Conservation (phyloP, 2,113 vertebrate species). For the Grallaria varia region DNA sequence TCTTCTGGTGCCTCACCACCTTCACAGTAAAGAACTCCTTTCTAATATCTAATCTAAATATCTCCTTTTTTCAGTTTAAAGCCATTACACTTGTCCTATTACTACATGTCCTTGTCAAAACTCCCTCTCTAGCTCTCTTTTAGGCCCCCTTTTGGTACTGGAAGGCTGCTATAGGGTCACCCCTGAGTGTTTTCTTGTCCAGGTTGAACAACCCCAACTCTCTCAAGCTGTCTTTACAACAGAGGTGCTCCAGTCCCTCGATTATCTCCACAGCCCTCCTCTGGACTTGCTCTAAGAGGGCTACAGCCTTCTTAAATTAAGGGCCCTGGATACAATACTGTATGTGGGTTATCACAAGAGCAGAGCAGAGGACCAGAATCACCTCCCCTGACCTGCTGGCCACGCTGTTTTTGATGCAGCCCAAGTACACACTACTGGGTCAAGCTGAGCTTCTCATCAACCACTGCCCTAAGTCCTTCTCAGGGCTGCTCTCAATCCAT, state of each 20-base stretch:
- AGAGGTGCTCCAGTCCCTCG: not conserved
- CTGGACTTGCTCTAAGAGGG: not conserved
- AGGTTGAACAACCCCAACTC: not conserved
- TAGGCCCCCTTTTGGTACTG: not conserved
- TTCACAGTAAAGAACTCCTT: not conserved
- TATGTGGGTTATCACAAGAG: not conserved
- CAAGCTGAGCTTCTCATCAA: not conserved
- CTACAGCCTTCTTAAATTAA: not conserved
- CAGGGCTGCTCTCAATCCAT: not conserved
- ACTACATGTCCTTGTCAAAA: not conserved
- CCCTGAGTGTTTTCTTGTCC: not conserved
- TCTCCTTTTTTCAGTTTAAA: not conserved
- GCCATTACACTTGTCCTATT: not conserved
- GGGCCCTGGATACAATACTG: not conserved
- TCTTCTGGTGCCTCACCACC: not conserved
- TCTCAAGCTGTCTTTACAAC: not conserved
- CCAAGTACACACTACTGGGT: not conserved
- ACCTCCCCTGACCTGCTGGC: not conserved
- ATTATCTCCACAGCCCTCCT: not conserved
- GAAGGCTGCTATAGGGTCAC: not conserved
- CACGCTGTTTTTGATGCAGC: not conserved
- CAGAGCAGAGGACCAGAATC: not conserved
- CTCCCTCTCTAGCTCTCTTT: not conserved
- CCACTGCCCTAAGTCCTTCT: not conserved
- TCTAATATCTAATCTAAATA: not conserved